Conservation (phyloP, 64 coral and sea anemone genomes). For the Stichodactyla helianthus region DNA sequence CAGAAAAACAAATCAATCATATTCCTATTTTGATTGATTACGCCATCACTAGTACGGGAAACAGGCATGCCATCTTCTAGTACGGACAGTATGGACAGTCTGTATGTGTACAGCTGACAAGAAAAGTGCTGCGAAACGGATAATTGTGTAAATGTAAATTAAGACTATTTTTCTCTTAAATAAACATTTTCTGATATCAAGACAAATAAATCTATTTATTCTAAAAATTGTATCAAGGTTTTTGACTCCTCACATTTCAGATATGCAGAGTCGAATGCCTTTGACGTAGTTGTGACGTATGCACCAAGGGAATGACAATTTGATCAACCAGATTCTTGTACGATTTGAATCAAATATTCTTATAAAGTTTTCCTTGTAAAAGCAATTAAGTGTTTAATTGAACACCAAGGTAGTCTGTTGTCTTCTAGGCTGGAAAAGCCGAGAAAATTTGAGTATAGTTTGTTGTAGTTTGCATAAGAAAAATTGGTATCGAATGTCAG, state of each 20-base stretch:
- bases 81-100: too few species aligned
- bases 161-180: too few species aligned
- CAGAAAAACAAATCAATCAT: too few species aligned
- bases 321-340: not conserved
- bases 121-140: too few species aligned
- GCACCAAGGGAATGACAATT: not conserved
- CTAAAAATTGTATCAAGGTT: not conserved
- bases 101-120: too few species aligned
- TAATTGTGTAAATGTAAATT: too few species aligned
- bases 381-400: not conserved
- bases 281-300: constrained; percentile 4
- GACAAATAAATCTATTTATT: too few species aligned
- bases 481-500: not conserved
- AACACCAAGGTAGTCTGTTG: not conserved
- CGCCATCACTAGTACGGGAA: too few species aligned
- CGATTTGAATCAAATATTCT: not conserved
- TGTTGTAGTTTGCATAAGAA: not conserved
- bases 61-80: too few species aligned
- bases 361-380: not conserved
- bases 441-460: not conserved
- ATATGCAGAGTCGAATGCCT: not conserved
- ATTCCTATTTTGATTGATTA: too few species aligned
- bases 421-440: not conserved
- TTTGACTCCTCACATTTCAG: not conserved
- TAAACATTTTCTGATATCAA: too few species aligned